These are phyloP conservation scores for Hemicrepidius hirtus DNA, from an alignment of 2,888 invertebrate genomes.

Conservation along the genomic window DNA sequence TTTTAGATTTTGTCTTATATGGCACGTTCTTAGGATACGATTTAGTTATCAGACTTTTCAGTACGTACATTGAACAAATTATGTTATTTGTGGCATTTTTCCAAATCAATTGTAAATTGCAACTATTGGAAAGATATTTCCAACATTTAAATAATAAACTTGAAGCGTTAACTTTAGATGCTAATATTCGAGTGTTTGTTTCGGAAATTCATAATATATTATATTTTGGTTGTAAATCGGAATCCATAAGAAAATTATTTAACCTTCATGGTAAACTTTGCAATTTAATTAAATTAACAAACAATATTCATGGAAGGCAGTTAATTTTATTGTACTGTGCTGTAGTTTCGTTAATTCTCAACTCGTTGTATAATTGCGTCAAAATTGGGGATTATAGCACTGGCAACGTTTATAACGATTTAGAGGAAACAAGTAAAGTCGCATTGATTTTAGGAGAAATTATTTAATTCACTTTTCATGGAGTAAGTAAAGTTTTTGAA, in stretches of 20 bases:
- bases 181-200: neutral
- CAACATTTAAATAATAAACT: neutral
- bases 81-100: neutral
- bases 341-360: neutral
- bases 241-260: neutral
- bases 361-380: neutral
- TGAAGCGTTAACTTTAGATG: neutral
- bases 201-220: neutral
- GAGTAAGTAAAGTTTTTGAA: neutral
- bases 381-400: neutral
- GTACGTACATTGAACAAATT: neutral
- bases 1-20: neutral
- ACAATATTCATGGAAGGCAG: conserved; percentile 17
- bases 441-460: neutral
- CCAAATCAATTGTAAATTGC: conserved; percentile 10
- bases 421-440: neutral
- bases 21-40: neutral
- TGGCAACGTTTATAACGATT: neutral
- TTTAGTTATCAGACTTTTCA: neutral
- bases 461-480: neutral
- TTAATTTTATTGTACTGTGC: neutral
- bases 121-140: neutral
- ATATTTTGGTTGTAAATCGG: neutral
- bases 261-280: conserved; percentile 7
- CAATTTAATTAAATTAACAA: neutral